Base-by-base conservation (phyloP, 2,113 vertebrate species). In the Periophthalmodon schlosseri region DNA sequence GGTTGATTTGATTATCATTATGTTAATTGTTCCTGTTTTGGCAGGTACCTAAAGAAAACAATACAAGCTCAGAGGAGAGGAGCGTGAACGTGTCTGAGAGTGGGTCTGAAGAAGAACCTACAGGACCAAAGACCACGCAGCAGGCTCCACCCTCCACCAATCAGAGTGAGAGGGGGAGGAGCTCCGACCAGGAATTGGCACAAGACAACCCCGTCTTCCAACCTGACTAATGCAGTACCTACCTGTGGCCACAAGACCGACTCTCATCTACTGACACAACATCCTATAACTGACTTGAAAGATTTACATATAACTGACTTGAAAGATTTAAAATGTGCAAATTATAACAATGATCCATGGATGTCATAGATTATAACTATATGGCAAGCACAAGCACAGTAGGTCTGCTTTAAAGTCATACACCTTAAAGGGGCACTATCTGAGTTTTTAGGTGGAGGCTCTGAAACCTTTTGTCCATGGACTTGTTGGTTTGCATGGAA, bases 161-260 rank as follows among this genome's bases (percentile, higher is more conserved):
- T 60, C 20, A 57, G 0, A 60, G 57, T 6, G 21, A 60, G 13
- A 10, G 39, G 39, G 77, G 83, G 8, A 96, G 92, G 93, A 91
- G 13, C 6, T 10, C 21, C 12, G 23, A 60, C 21, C 85, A 21
- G 23, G 89, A 16, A 20, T 90, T 79, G 0, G 58, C 87, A 0
- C 76, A 92, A 0, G 33, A 95, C 96, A 87, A 93, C 88, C n/a
- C 95, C 93, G 56, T 93, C 94, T 6, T 91, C 96, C 36, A 96
- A 99, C 13, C 33, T 4, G 16, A 64, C 61, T 64, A 36, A 34
- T 34, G 16, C 16, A 16, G 8, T 36, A 36, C 5, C 61, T 12
- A 36, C 5, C 23, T 57, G 21, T 23, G 56, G 21, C 56, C 56
- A 57, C 56, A 21, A 23, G 56, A 13, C n/a, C 2, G n/a, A 23